Percentiles rank a stretch among this genome's conserved stretches.
phyloP scores from a whole-genome alignment of 2,797 vertebrate species.

The Onychomys arenicola region DNA sequence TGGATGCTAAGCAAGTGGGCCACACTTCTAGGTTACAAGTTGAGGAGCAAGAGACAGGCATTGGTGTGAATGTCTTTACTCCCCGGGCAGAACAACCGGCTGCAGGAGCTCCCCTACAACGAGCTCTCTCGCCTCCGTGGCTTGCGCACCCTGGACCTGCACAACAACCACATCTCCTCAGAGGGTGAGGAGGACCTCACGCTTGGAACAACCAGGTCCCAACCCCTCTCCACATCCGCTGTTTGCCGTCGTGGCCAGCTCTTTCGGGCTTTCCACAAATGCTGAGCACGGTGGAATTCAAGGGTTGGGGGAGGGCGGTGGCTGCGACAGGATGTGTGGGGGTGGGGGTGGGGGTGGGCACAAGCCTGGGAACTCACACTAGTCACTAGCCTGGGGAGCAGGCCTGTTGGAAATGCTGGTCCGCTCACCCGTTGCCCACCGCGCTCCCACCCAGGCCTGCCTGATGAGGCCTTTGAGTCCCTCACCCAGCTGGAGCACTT shows the following conservation, averaged over 20 bases:
- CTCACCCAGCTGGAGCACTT: slow-evolving; percentile 82
- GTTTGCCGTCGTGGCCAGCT: slow-evolving; percentile 12
- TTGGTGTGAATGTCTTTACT: background rate
- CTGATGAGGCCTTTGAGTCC: slow-evolving; percentile 84
- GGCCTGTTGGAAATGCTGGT: background rate
- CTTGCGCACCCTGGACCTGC: slow-evolving; percentile 83
- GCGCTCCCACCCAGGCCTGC: slow-evolving; percentile 78
- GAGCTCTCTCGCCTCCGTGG: slow-evolving; percentile 77
- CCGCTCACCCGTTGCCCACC: background rate
- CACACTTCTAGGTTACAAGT: background rate
- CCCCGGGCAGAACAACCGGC: slow-evolving; percentile 80
- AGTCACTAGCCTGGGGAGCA: background rate
- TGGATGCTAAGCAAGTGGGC: background rate
- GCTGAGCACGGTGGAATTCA: slow-evolving; percentile 73
- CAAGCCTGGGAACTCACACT: background rate
- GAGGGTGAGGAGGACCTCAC: slow-evolving; percentile 75
- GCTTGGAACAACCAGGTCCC: background rate
- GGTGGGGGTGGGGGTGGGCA: background rate
- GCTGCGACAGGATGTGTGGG: slow-evolving; percentile 18
- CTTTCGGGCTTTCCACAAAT: slow-evolving; percentile 68
- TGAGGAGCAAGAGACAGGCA: background rate
- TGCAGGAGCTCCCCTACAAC: slow-evolving; percentile 83
- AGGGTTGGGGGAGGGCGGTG: background rate
- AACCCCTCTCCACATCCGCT: background rate
- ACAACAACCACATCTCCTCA: slow-evolving; percentile 83